Conservation (phyloP, 2,888 invertebrate genomes). For the Diachrysia chrysitis region DNA sequence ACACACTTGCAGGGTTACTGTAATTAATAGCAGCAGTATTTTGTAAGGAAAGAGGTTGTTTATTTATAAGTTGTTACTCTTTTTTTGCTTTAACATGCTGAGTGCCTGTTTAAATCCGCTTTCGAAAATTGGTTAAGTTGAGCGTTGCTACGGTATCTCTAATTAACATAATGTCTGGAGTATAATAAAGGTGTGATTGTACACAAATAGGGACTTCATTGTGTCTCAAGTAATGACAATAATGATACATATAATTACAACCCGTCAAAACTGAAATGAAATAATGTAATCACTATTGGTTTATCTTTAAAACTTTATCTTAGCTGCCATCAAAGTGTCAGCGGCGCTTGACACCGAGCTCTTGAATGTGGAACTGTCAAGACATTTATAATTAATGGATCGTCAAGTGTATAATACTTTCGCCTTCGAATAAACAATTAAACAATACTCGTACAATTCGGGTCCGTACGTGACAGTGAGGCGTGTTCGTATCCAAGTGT, state of each 20-base stretch:
- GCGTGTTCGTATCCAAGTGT: slow-evolving; percentile 83
- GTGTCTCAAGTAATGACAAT: slow-evolving; percentile 40
- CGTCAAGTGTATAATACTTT: slow-evolving; percentile 70
- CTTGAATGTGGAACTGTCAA: slow-evolving; percentile 59
- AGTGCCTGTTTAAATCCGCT: neutral
- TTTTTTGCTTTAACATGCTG: neutral
- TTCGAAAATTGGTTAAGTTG: neutral
- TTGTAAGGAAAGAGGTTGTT: slow-evolving; percentile 25
- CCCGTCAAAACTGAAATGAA: slow-evolving; percentile 50
- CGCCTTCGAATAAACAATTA: slow-evolving; percentile 79
- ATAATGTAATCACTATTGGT: slow-evolving; percentile 58
- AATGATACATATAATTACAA: slow-evolving; percentile 49
- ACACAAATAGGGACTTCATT: slow-evolving; percentile 23
- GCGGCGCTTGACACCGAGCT: slow-evolving; percentile 54
- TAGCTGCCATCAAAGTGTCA: slow-evolving; percentile 64
- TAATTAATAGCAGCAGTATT: slow-evolving; percentile 35
- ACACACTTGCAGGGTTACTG: slow-evolving; percentile 37
- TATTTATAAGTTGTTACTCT: neutral
- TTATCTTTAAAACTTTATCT: slow-evolving; percentile 70
- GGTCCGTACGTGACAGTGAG: slow-evolving; percentile 81
- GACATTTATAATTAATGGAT: slow-evolving; percentile 69
- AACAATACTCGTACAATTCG: slow-evolving; percentile 64
- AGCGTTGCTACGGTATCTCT: neutral
- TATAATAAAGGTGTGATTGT: neutral
- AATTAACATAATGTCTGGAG: slow-evolving; percentile 3